These are phyloP conservation scores for Orthonyx spaldingii DNA, from an alignment of 2,113 vertebrate species.

Conservation along the genomic window DNA sequence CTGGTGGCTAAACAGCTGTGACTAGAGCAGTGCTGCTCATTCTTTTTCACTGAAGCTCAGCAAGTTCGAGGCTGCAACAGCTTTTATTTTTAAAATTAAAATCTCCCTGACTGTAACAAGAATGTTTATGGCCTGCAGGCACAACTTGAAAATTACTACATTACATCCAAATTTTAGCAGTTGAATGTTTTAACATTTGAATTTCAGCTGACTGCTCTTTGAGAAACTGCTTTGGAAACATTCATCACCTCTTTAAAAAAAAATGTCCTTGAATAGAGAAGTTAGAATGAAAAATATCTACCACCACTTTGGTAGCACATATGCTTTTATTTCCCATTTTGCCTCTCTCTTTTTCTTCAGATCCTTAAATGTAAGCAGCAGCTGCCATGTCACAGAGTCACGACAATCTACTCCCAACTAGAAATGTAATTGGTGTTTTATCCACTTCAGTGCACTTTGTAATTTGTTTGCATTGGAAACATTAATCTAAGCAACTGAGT, in stretches of 20 bases:
- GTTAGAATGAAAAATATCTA: not conserved
- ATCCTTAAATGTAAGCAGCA: not conserved
- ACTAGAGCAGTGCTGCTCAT: not conserved
- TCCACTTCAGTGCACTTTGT: not conserved
- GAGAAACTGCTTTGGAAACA: not conserved
- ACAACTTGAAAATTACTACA: not conserved
- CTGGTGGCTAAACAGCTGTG: not conserved
- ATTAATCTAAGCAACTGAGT: not conserved
- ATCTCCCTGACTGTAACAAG: not conserved
- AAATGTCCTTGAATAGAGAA: not conserved
- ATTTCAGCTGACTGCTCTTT: not conserved
- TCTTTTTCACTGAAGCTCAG: not conserved
- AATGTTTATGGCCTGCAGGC: not conserved
- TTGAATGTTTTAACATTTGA: not conserved
- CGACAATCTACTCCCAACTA: not conserved
- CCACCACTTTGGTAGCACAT: not conserved
- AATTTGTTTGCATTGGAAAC: not conserved
- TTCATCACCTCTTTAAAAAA: not conserved
- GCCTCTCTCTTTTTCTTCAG: not conserved
- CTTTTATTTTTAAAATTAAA: slow-evolving; percentile 1
- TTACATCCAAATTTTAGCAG: not conserved
- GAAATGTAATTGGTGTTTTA: not conserved
- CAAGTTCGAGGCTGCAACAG: not conserved
- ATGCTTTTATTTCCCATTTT: not conserved
- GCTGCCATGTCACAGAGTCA: not conserved